These are phyloP conservation scores for Cactoblastis cactorum DNA, from an alignment of 2,888 invertebrate species.

Conservation along the genomic window DNA sequence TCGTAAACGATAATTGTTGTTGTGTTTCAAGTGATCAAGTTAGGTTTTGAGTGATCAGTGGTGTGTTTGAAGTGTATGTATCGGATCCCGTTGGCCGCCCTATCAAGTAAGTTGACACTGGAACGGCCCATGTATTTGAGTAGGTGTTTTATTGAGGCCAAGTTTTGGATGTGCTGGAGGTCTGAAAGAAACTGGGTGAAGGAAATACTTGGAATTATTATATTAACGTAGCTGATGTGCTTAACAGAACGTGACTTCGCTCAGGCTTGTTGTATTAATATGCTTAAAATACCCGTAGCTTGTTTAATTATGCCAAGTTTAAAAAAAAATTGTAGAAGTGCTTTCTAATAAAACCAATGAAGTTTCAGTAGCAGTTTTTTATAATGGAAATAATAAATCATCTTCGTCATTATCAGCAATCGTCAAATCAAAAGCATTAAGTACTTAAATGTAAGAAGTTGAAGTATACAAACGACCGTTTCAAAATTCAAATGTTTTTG, in stretches of 20 bases:
- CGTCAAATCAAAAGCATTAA: too few relatives aligned
- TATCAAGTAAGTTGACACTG: constrained; percentile 58
- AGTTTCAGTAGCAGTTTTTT: too few relatives aligned
- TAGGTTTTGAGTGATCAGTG: constrained; percentile 31
- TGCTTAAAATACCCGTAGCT: constrained; percentile 18
- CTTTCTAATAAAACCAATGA: too few relatives aligned
- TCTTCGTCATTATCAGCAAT: too few relatives aligned
- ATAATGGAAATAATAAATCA: too few relatives aligned
- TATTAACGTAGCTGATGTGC: constrained; percentile 14
- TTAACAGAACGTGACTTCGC: constrained; percentile 23
- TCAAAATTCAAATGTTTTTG: too few relatives aligned
- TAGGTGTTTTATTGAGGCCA: constrained; percentile 27
- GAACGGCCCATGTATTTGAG: constrained; percentile 34
- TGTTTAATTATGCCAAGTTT: not conserved
- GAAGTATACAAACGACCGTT: too few relatives aligned
- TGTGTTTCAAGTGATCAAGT: constrained; percentile 36
- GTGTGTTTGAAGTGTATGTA: constrained; percentile 34
- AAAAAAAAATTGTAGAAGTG: not conserved
- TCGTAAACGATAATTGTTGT: constrained; percentile 27
- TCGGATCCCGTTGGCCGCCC: constrained; percentile 63
- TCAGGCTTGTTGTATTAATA: constrained; percentile 14
- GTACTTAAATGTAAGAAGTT: too few relatives aligned
- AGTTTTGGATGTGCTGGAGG: constrained; percentile 1
- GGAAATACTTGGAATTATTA: constrained; percentile 8
- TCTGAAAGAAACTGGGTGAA: constrained; percentile 2